These are phyloP conservation scores for Oscheius sp. DNA, from an alignment of 1,140 invertebrate species.

Conservation along the genomic window DNA sequence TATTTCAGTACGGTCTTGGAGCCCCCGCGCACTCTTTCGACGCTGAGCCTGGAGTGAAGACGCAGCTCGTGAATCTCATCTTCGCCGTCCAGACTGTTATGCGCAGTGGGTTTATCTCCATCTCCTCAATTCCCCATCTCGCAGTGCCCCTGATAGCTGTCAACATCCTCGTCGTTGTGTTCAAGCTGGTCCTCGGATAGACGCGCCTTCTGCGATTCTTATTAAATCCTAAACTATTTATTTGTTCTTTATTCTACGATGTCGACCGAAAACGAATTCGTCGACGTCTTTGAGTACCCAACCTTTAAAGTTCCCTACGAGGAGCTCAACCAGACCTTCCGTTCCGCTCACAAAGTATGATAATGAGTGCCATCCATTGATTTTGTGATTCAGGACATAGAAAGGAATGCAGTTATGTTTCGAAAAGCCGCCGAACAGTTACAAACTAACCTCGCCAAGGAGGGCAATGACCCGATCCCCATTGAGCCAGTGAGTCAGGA, in stretches of 20 bases:
- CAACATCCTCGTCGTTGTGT: slow-evolving; percentile 49
- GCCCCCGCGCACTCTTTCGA: slow-evolving; percentile 45
- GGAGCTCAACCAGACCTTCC: slow-evolving; percentile 92
- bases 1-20: slow-evolving; percentile 34
- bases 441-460: slow-evolving; percentile 67
- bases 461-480: slow-evolving; percentile 18
- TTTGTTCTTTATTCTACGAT: too few species aligned
- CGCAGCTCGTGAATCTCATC: slow-evolving; percentile 45
- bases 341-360: slow-evolving; percentile 72
- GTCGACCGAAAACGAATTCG: too few species aligned
- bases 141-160: slow-evolving; percentile 51
- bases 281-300: slow-evolving; percentile 72
- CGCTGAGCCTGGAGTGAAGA: slow-evolving; percentile 30
- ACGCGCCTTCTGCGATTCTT: too few species aligned
- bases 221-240: too few species aligned
- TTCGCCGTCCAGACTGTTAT: slow-evolving; percentile 55
- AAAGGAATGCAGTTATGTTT: slow-evolving; percentile 84
- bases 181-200: slow-evolving; percentile 48
- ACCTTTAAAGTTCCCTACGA: slow-evolving; percentile 96
- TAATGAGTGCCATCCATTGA: neutral
- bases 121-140: slow-evolving; percentile 18
- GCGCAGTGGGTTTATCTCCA: slow-evolving; percentile 41
- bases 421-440: slow-evolving; percentile 75
- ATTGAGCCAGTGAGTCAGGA: too few species aligned
- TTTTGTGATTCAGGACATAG: slow-evolving; percentile 68